These are phyloP conservation scores for Lepisosteus oculatus DNA, from an alignment of 2,113 vertebrate genomes.

Conservation along the genomic window DNA sequence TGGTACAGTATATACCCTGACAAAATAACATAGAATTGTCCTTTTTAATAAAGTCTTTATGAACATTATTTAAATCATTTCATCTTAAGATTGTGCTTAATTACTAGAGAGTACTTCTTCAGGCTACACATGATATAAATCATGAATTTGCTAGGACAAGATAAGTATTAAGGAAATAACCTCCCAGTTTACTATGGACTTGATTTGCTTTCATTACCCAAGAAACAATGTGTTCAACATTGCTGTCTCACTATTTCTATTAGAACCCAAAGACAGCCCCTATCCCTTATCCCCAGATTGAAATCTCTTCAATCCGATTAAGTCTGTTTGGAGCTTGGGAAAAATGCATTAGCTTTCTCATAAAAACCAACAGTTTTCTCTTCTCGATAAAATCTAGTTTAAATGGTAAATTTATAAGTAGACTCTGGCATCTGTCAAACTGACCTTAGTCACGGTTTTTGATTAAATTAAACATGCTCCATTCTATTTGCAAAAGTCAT, in stretches of 20 bases:
- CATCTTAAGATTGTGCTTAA: constrained; percentile 21
- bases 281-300: constrained; percentile 28
- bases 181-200: constrained; percentile 28
- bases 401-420: constrained; percentile 7
- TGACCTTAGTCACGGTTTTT: background rate
- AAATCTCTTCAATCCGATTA: constrained; percentile 50
- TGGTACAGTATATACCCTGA: constrained; percentile 20
- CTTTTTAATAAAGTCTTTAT: constrained; percentile 29
- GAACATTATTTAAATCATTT: constrained; percentile 25
- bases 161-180: constrained; percentile 37
- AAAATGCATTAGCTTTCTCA: constrained; percentile 18
- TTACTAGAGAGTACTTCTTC: constrained; percentile 16
- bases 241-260: constrained; percentile 1
- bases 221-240: background rate
- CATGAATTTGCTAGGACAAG: constrained; percentile 38
- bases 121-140: constrained; percentile 43
- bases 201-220: constrained; percentile 30
- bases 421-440: constrained; percentile 15
- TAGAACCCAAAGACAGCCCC: constrained; percentile 27
- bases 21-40: constrained; percentile 24
- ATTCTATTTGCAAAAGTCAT: constrained; percentile 6
- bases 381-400: constrained; percentile 10
- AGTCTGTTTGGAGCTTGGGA: constrained; percentile 37
- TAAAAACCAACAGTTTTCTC: constrained; percentile 13
- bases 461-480: constrained; percentile 12